Conservation (phyloP, 2,797 vertebrate genomes). For the Lacerta agilis region DNA sequence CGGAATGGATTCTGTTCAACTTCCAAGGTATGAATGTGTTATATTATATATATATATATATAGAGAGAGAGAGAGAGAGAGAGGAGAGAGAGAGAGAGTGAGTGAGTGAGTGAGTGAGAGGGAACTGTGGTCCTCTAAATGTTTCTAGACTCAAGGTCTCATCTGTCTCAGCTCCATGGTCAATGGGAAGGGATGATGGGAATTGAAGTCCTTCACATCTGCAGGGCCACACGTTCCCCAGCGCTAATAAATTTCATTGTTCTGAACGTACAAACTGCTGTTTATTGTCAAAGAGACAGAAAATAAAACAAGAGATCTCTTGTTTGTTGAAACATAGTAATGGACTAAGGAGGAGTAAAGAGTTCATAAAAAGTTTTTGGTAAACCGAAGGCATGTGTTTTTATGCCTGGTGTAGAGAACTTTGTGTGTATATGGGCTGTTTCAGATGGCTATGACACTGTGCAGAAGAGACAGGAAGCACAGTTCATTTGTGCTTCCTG, state of each 20-base stretch:
- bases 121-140: too few species aligned
- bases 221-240: too few species aligned
- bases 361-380: background rate
- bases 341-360: background rate
- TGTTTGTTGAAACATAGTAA: conserved; percentile 15
- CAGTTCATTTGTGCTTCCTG: background rate
- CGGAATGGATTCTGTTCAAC: too few species aligned
- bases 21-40: too few species aligned
- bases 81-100: background rate
- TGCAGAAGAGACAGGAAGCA: background rate
- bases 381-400: background rate
- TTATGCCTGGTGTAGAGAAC: background rate
- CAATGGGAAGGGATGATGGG: too few species aligned
- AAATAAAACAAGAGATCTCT: background rate
- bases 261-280: background rate
- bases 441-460: background rate
- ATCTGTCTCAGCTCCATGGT: too few species aligned
- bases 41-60: too few species aligned
- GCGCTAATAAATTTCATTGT: background rate
- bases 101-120: too few species aligned
- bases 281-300: background rate
- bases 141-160: too few species aligned
- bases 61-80: too few species aligned
- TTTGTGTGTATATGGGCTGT: background rate
- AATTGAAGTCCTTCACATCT: too few species aligned